A percentile compares a stretch with the other conserved stretches of the same genome.
phyloP scores from a whole-genome alignment of 2,797 vertebrate species.

The Ficedula albicollis region DNA sequence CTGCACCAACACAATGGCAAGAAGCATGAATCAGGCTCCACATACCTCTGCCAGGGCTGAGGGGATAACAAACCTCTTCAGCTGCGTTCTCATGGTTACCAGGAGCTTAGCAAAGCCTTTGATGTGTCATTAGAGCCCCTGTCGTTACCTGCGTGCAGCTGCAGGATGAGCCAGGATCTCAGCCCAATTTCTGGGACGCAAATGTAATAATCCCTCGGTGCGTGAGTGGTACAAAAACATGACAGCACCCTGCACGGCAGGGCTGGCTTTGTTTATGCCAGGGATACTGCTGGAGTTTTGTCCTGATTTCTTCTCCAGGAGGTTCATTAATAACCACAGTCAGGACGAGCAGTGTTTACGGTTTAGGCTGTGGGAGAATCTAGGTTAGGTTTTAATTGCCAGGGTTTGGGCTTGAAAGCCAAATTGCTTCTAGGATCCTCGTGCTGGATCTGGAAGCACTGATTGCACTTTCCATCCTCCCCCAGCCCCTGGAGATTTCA shows the following conservation, averaged over 20 bases:
- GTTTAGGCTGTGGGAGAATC: constrained; percentile 38
- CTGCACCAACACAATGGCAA: constrained; percentile 33
- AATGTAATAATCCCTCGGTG: constrained; percentile 51
- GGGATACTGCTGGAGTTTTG: constrained; percentile 17
- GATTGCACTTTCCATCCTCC: neutral
- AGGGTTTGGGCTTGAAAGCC: constrained; percentile 24
- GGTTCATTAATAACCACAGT: constrained; percentile 45
- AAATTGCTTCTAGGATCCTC: constrained; percentile 24
- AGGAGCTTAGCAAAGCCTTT: constrained; percentile 57
- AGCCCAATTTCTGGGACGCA: constrained; percentile 36
- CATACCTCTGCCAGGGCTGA: constrained; percentile 44
- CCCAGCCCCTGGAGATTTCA: constrained; percentile 9
- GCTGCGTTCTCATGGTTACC: constrained; percentile 66
- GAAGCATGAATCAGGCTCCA: constrained; percentile 51
- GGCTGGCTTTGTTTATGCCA: constrained; percentile 21
- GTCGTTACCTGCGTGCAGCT: constrained; percentile 43
- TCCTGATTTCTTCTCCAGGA: constrained; percentile 49
- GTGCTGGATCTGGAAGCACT: neutral
- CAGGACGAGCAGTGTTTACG: neutral
- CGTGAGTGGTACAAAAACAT: neutral
- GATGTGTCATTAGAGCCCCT: constrained; percentile 66
- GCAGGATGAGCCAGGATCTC: constrained; percentile 25
- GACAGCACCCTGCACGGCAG: constrained; percentile 35
- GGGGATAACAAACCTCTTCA: constrained; percentile 49
- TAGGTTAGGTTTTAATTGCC: constrained; percentile 62